phyloP scores from a whole-genome alignment of 2,888 invertebrate genomes.

The Acanthosepion lycidas region DNA sequence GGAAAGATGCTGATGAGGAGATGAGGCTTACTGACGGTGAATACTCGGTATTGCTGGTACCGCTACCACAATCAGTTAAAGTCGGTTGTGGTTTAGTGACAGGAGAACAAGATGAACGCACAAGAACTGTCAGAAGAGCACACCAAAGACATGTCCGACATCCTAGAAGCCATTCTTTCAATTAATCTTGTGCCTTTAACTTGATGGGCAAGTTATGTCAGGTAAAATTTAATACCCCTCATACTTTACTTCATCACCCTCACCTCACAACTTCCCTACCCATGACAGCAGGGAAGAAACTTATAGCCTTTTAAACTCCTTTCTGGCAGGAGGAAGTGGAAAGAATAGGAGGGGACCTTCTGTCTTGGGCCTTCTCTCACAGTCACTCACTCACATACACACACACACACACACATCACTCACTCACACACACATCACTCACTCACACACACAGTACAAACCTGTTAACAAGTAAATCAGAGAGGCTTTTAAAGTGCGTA shows the following conservation, averaged over 20 bases:
- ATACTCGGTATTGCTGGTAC: background rate
- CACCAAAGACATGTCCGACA: background rate
- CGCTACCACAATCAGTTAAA: background rate
- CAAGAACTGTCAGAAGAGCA: background rate
- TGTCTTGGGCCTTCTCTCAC: too few relatives aligned
- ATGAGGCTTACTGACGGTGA: background rate
- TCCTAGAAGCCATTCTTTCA: background rate
- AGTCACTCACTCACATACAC: too few relatives aligned
- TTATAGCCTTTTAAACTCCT: background rate
- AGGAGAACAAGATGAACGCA: background rate
- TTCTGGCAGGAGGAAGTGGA: background rate
- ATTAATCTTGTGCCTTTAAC: background rate
- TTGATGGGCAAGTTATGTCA: background rate
- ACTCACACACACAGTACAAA: background rate
- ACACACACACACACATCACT: too few relatives aligned
- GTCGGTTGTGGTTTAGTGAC: background rate
- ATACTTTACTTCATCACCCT: background rate
- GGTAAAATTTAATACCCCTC: background rate
- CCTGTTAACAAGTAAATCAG: background rate
- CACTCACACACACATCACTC: background rate
- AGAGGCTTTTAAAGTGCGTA: background rate
- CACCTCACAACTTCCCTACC: too few relatives aligned
- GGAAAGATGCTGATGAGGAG: background rate
- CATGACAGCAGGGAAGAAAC: background rate
- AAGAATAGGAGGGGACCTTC: background rate